Evolutionary conservation across 1,140 invertebrate genomes (phyloP), one percentile per base, ranked within the genome.

Genomic region (Papilio machaon): DNA sequence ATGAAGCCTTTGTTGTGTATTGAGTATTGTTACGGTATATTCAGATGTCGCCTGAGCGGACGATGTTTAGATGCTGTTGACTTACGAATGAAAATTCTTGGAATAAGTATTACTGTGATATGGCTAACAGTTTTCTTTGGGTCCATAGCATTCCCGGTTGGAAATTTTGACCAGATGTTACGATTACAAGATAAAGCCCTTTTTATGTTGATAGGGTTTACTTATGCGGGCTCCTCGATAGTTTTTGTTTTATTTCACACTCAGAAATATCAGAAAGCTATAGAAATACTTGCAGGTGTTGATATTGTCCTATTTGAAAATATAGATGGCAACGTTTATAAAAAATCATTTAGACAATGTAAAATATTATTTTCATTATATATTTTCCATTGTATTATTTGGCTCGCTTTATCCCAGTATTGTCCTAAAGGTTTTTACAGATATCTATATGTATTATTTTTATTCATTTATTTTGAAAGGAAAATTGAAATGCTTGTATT

Each of bases 11-110:
- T 82, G 7, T 52, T 88, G 6, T 73, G 82, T 38, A n/a, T 90
- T 35, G 87, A 90, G 80, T 73, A 83, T 35, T 77, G 46, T 10
- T 88, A 83, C 80, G 89, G 89, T 23, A 87, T 91, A 78, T 87
- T 85, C 78, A 83, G 87, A 82, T 89, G 85, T 80, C 58, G 81
- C 15, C n/a, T 85, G 19, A 47, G 15, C 0, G 52, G 83, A 7
- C 82, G 79, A n/a, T 81, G 84, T 19, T 49, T 90, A 54, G 47
- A 19, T 35, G 54, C 81, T 30, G 80, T 82, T 19, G 86, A 80
- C 79, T 78, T 17, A 35, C 83, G 60, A 80, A 86, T 88, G 84
- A 91, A 87, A 81, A 23, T 85, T 6, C 80, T 85, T 10, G 80
- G 81, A 13, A 49, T 87, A 4, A 30, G 81, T 15, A 35, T 85